Base-by-base conservation (phyloP, 2,888 invertebrate genomes). In the Spodoptera littoralis region DNA sequence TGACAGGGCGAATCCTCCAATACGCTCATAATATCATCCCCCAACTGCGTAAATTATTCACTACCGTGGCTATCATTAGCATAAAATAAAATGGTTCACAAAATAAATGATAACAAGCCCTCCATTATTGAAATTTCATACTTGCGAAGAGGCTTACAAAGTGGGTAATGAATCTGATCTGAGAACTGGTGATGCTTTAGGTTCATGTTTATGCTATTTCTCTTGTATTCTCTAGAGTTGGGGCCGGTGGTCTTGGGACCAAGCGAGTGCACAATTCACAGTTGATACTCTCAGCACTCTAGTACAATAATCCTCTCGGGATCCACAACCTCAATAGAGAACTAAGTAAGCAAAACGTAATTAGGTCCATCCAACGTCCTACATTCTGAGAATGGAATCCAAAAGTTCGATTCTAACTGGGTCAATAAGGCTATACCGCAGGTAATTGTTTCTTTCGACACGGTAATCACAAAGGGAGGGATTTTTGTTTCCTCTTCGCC, bases 31-130 rank as follows among this genome's bases (percentile, higher is more conserved):
- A 43, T 47, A 77, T 70, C 68, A 68, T 70, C 65, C 27, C 58
- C 41, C 60, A 41, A 64, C 48, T 48, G 51, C 55, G 60, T 56
- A 68, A 68, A 77, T 73, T 77, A 80, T 74, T 77, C 67, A 76
- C 60, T 62, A 62, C 58, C 56, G 64, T 57, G 46, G 45, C 42
- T 57, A 58, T 77, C 74, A 72, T 78, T 68, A 80, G 22, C 78
- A 77, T 79, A 65, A 80, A 80, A 78, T 78, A 72, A 80, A 73
- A 78, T 78, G 76, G 73, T 55, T 56, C 64, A 66, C 62, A 78
- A 70, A 77, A 80, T 70, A 79, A 78, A 80, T 63, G 61, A 67
- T 70, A 73, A 70, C 64, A 66, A 59, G 18, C 22, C 11, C 48
- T 63, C 70, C 80, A 75, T 75, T 72, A 78, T 80, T 80, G 64